Evolutionary conservation across 2,888 invertebrate species (phyloP).

Genomic region (Eupithecia subfuscata): DNA sequence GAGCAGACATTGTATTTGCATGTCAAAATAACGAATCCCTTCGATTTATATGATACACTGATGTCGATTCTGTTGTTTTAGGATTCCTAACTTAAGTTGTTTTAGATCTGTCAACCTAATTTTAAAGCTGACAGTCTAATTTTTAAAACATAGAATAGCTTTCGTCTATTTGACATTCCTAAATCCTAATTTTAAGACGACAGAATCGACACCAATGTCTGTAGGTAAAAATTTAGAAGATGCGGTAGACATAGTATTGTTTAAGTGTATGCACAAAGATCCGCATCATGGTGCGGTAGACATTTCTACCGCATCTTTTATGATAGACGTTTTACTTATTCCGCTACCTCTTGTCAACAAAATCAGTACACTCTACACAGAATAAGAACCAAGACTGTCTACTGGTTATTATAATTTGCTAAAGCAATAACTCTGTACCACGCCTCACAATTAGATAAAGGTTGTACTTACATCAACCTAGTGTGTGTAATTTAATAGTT

Average conservation of each 20-base stretch:
- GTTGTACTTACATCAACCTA: conserved; percentile 54
- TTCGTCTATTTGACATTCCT: no score
- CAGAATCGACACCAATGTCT: no score
- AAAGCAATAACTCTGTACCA: conserved; percentile 40
- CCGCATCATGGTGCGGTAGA: neutral
- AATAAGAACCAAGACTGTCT: conserved; percentile 15
- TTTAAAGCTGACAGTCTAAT: no score
- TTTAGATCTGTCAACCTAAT: no score
- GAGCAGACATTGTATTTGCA: neutral
- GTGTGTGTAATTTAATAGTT: conserved; percentile 34
- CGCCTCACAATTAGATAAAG: conserved; percentile 40
- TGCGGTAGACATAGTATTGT: neutral
- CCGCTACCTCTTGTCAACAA: conserved; percentile 9
- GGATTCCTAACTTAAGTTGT: no score
- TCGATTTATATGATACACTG: neutral
- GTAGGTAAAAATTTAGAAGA: neutral
- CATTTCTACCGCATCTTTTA: neutral
- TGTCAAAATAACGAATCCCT: neutral
- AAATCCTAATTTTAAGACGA: no score
- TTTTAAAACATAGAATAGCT: no score
- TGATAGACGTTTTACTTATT: neutral
- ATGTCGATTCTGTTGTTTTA: no score
- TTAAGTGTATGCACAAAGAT: neutral
- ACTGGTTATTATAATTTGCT: conserved; percentile 41
- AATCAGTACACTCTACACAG: conserved; percentile 10